These are phyloP conservation scores for Rhamphomyia laevipes DNA, from an alignment of 2,888 invertebrate species.

Conservation along the genomic window DNA sequence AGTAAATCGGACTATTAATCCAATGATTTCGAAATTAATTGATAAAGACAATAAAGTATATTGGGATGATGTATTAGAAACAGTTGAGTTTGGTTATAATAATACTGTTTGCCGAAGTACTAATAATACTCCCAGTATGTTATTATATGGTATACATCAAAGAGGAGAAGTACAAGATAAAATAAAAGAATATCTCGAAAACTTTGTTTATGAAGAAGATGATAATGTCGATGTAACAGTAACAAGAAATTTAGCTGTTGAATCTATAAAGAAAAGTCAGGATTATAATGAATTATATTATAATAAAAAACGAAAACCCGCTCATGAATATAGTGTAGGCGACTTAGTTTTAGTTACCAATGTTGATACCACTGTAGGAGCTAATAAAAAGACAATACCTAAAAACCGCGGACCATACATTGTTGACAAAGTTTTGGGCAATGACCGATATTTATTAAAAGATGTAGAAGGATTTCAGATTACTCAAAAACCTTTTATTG, in stretches of 20 bases:
- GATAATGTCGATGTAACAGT: neutral
- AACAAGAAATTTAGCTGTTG: neutral
- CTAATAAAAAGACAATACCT: too few relatives aligned
- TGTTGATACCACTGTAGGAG: too few relatives aligned
- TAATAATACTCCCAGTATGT: slow-evolving; percentile 18
- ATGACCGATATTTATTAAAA: too few relatives aligned
- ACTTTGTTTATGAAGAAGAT: neutral
- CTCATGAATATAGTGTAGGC: neutral
- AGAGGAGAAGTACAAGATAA: too few relatives aligned
- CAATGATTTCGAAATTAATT: slow-evolving; percentile 10
- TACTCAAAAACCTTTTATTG: too few relatives aligned
- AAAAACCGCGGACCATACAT: too few relatives aligned
- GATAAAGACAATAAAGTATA: neutral
- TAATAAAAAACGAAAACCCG: neutral
- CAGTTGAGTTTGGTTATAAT: slow-evolving; percentile 19
- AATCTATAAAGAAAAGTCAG: neutral
- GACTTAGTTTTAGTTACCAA: too few relatives aligned
- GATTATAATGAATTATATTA: neutral
- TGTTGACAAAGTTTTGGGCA: too few relatives aligned
- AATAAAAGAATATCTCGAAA: too few relatives aligned
- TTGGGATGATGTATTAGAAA: slow-evolving; percentile 8
- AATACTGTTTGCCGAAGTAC: slow-evolving; percentile 19
- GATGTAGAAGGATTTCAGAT: too few relatives aligned
- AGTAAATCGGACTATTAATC: slow-evolving; percentile 15
- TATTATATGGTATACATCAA: slow-evolving; percentile 21